phyloP scores from a whole-genome alignment of 2,888 invertebrate species.

The Celastrina argiolus region DNA sequence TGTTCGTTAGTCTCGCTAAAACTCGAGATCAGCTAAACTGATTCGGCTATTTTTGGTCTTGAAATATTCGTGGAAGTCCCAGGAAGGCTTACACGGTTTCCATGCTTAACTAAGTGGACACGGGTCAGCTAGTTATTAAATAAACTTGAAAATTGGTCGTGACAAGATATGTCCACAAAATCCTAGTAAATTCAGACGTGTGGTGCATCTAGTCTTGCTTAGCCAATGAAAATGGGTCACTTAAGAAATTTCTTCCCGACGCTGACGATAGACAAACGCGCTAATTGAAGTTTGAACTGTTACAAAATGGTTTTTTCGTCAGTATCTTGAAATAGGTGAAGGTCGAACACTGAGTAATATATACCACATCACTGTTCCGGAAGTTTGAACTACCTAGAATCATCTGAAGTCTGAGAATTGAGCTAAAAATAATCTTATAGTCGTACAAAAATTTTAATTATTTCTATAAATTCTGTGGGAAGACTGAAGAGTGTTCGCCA shows the following conservation, averaged over 20 bases:
- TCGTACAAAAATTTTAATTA: not conserved
- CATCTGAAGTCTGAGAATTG: not conserved
- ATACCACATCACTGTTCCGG: not conserved
- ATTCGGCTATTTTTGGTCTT: no score
- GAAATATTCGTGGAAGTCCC: no score
- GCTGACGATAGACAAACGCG: not conserved
- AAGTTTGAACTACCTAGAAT: not conserved
- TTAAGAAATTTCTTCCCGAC: not conserved
- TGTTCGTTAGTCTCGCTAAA: no score
- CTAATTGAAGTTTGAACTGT: not conserved
- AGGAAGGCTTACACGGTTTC: no score
- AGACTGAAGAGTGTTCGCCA: no score
- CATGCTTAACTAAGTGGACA: no score
- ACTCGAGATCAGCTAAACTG: no score
- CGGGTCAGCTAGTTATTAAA: no score
- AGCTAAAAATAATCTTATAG: not conserved
- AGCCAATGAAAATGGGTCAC: not conserved
- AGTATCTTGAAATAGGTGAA: constrained; percentile 22
- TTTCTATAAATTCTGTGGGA: no score
- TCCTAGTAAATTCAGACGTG: not conserved
- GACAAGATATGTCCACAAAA: not conserved
- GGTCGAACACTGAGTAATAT: constrained; percentile 1
- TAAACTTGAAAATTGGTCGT: not conserved
- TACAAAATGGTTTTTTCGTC: not conserved
- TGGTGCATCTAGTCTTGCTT: not conserved